A percentile compares a stretch with the other conserved stretches of the same genome.
These are phyloP conservation scores for Nipponacmea schrenckii DNA, from an alignment of 2,888 invertebrate species.

Conservation along the genomic window DNA sequence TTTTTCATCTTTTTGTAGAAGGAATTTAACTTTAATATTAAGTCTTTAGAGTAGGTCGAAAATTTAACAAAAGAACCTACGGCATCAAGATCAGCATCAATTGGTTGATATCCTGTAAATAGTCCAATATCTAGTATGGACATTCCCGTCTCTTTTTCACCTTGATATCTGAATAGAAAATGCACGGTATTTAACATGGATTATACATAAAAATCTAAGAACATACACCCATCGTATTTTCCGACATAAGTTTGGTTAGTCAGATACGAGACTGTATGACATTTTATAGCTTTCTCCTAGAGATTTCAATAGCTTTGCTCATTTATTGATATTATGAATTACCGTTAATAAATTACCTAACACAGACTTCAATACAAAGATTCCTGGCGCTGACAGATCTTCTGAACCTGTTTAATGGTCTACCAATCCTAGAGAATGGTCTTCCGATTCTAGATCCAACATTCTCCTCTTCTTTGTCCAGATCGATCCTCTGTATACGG, in stretches of 20 bases:
- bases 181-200: too few species aligned
- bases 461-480: background rate
- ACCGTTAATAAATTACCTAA: slow-evolving; percentile 35
- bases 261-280: too few species aligned
- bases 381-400: slow-evolving; percentile 35
- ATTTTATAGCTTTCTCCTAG: too few species aligned
- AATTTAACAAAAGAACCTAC: slow-evolving; percentile 29
- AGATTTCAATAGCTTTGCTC: too few species aligned
- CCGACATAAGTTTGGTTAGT: too few species aligned
- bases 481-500: slow-evolving; percentile 20
- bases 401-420: slow-evolving; percentile 16
- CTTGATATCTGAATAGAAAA: slow-evolving; percentile 33
- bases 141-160: slow-evolving; percentile 45
- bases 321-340: too few species aligned
- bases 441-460: slow-evolving; percentile 17
- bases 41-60: slow-evolving; percentile 19
- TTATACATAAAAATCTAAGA: too few species aligned
- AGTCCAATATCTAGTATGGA: slow-evolving; percentile 48
- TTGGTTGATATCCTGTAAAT: slow-evolving; percentile 46
- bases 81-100: slow-evolving; percentile 41
- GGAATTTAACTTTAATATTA: background rate
- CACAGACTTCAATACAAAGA: slow-evolving; percentile 42
- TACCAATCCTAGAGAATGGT: slow-evolving; percentile 29
- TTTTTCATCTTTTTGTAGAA: too few species aligned
- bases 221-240: too few species aligned